Conservation (phyloP, 2,797 vertebrate genomes). For the Heliangelus exortis region DNA sequence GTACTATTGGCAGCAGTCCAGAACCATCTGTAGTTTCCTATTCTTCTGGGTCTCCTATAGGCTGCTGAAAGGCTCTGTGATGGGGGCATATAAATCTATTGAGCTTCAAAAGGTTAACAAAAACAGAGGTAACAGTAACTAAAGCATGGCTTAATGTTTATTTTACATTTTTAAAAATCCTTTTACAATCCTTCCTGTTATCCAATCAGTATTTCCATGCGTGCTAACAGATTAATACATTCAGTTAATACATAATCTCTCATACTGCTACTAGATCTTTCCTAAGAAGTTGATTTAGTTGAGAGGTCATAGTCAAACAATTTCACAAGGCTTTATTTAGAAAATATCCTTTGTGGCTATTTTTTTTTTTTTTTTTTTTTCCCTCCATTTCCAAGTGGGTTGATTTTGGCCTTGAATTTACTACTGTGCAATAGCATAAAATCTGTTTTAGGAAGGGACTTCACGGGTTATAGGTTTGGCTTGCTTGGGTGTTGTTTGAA, state of each 20-base stretch:
- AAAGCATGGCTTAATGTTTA: neutral
- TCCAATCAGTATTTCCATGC: neutral
- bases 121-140: neutral
- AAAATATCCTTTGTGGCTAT: neutral
- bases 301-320: neutral
- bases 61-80: neutral
- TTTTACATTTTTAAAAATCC: neutral
- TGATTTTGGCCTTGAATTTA: neutral
- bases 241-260: neutral
- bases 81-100: neutral
- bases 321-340: neutral
- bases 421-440: neutral
- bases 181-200: neutral
- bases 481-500: neutral
- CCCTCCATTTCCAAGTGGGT: no score
- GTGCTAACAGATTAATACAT: neutral
- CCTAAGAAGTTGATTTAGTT: neutral
- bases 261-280: neutral
- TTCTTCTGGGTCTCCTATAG: neutral
- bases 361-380: neutral
- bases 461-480: neutral
- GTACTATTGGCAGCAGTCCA: neutral
- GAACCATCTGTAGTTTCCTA: neutral
- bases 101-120: neutral
- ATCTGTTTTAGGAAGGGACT: neutral